Evolutionary conservation across 2,113 vertebrate species (phyloP).

Genomic region (Setophaga petechia): DNA sequence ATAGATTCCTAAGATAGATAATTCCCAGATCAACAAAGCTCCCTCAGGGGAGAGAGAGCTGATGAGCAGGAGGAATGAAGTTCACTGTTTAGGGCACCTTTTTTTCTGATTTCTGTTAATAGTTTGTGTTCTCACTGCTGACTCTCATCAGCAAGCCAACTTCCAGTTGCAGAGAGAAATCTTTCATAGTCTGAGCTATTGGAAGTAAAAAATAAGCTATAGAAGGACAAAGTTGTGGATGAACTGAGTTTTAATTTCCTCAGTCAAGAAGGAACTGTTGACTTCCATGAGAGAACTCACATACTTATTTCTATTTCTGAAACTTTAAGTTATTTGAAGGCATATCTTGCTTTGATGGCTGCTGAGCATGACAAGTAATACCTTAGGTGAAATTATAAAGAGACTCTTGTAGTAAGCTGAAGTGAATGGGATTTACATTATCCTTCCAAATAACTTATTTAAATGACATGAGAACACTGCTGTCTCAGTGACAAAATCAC

Average conservation of each 20-base stretch:
- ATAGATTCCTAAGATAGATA: conserved; percentile 8
- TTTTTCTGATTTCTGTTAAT: neutral
- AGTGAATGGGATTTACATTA: neutral
- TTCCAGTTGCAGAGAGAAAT: neutral
- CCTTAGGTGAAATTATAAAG: neutral
- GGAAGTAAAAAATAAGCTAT: neutral
- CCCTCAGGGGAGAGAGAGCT: neutral
- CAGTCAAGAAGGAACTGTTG: neutral
- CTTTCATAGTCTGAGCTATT: neutral
- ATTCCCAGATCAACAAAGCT: conserved; percentile 19
- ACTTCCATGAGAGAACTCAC: neutral
- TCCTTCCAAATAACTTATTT: neutral
- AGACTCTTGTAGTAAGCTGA: neutral
- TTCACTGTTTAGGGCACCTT: neutral
- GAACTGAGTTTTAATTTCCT: neutral
- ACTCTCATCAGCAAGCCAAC: neutral
- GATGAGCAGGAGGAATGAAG: neutral
- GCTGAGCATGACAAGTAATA: neutral
- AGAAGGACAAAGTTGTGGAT: neutral
- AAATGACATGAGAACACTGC: neutral
- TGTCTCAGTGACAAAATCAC: neutral
- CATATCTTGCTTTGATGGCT: neutral
- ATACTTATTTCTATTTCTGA: neutral
- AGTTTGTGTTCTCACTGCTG: neutral
- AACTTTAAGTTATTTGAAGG: neutral